A percentile compares a stretch with the other conserved stretches of the same genome.
Evolutionary conservation across 2,113 vertebrate genomes (phyloP).

Genomic region (Grus americana): DNA sequence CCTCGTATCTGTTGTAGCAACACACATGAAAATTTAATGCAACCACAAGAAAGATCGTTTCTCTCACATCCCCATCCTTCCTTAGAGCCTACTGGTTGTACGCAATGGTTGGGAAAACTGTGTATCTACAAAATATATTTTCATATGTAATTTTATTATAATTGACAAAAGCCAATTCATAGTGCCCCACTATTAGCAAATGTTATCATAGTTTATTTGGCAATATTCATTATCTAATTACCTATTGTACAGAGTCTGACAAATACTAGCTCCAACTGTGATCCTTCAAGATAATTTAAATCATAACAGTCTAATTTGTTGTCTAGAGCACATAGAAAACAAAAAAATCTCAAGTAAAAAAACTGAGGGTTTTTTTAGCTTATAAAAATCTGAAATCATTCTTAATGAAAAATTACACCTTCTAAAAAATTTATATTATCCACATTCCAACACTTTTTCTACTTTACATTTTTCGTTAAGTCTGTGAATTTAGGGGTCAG

Average conservation of each 20-base stretch:
- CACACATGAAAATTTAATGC: not conserved
- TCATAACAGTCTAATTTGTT: not conserved
- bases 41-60: not conserved
- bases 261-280: not conserved
- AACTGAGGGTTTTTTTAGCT: accelerated
- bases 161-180: not conserved
- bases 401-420: not conserved
- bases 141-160: not conserved
- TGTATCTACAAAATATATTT: not conserved
- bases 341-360: not conserved
- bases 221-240: not conserved
- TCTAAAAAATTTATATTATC: not conserved
- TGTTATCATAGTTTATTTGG: not conserved
- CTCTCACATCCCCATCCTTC: not conserved
- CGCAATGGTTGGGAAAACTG: not conserved
- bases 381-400: not conserved
- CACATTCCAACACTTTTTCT: not conserved
- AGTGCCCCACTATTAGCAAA: not conserved
- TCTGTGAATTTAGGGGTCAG: not conserved
- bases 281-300: not conserved
- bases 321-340: not conserved
- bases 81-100: not conserved
- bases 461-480: not conserved
- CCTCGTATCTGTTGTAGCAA: not conserved
- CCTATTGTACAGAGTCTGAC: not conserved